Conservation (phyloP, 2,113 vertebrate genomes). For the Corynorhinus townsendii region DNA sequence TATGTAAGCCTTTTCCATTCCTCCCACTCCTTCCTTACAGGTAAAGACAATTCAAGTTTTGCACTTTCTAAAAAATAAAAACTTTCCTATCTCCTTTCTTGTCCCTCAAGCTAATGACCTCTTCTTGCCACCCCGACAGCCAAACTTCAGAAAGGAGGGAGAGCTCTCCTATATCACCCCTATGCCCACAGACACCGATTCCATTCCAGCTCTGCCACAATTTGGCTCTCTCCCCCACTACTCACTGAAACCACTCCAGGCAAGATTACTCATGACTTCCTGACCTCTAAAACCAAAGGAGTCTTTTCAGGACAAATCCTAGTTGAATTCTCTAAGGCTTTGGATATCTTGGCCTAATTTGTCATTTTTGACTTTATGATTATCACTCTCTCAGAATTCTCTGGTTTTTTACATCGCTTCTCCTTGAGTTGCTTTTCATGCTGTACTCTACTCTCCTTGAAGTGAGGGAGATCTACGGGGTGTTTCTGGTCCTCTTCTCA, state of each 20-base stretch:
- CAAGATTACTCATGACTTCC: slow-evolving; percentile 28
- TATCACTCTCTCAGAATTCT: not conserved
- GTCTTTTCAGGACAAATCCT: slow-evolving; percentile 29
- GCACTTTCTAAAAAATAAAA: slow-evolving; percentile 46
- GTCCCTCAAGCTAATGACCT: not conserved
- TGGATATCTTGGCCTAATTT: not conserved
- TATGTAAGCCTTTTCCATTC: not conserved
- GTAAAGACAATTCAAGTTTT: slow-evolving; percentile 27
- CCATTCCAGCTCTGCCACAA: not conserved
- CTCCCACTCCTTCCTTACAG: not conserved
- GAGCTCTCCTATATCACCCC: not conserved
- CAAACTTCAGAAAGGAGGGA: not conserved
- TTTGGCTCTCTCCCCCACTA: not conserved
- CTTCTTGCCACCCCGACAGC: not conserved
- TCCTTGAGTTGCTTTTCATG: not conserved
- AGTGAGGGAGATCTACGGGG: not conserved
- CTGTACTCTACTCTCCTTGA: not conserved
- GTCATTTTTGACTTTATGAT: not conserved
- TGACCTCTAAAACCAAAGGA: slow-evolving; percentile 38
- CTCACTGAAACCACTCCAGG: not conserved
- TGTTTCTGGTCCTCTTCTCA: not conserved
- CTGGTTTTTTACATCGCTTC: not conserved
- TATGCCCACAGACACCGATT: not conserved
- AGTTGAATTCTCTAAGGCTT: not conserved
- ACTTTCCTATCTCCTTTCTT: not conserved